Evolutionary conservation across 1,140 invertebrate genomes (phyloP).

Genomic region (Pseudomyrmex dendroicus): DNA sequence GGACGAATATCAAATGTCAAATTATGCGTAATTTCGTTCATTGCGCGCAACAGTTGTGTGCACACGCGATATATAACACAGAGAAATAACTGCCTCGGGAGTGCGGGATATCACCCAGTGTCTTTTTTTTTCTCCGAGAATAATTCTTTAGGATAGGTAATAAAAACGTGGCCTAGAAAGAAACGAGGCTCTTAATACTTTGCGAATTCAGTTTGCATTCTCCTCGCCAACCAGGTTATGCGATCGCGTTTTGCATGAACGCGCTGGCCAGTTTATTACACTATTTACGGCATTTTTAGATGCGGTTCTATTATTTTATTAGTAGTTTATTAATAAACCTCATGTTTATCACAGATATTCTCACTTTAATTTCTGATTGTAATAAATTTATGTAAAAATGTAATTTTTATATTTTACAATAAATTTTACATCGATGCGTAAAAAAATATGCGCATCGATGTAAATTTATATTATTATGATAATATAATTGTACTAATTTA

Average conservation of each 20-base stretch:
- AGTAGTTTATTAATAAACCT: too few relatives aligned
- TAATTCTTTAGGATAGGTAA: constrained; percentile 28
- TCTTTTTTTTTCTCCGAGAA: not conserved
- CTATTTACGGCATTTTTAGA: too few relatives aligned
- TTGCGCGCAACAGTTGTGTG: constrained; percentile 10
- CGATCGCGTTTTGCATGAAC: constrained; percentile 27
- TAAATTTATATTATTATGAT: too few relatives aligned
- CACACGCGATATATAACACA: constrained; percentile 39
- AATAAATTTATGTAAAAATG: not conserved
- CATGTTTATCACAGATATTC: not conserved
- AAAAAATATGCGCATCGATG: not conserved
- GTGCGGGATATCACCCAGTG: constrained; percentile 40
- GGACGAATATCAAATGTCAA: constrained; percentile 48
- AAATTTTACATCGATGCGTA: too few relatives aligned
- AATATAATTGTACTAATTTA: too few relatives aligned
- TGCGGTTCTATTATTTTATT: too few relatives aligned
- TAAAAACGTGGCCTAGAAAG: constrained; percentile 42
- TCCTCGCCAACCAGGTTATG: constrained; percentile 6
- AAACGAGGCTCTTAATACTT: constrained; percentile 6
- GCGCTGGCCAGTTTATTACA: not conserved
- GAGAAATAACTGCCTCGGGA: constrained; percentile 43
- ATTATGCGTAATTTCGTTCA: constrained; percentile 63
- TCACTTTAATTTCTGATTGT: not conserved
- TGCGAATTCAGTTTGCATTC: constrained; percentile 11
- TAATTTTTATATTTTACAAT: too few relatives aligned